Evolutionary conservation across 2,113 vertebrate genomes (phyloP).

Genomic region (Odobenus rosmarus): DNA sequence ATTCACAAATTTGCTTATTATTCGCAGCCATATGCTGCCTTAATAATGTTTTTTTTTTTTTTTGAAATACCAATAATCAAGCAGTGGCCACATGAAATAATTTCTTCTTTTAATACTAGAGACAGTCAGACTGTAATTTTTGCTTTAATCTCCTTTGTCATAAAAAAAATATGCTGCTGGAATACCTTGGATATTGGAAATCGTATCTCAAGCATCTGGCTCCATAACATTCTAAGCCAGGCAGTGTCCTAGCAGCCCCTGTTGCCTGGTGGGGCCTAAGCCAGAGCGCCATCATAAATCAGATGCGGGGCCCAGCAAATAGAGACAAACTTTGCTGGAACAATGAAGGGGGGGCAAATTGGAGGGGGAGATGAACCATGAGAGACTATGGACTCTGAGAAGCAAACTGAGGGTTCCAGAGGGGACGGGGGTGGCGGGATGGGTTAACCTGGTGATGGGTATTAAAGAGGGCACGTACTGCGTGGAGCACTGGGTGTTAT

Average conservation of each 20-base stretch:
- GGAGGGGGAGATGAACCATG: too few relatives aligned
- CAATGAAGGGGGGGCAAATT: too few relatives aligned
- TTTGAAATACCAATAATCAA: neutral
- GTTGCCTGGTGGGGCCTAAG: neutral
- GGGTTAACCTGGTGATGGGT: too few relatives aligned
- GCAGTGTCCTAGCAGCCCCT: too few relatives aligned
- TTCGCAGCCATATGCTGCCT: neutral
- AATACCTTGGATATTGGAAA: neutral
- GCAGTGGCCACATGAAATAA: neutral
- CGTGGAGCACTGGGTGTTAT: too few relatives aligned
- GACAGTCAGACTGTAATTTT: neutral
- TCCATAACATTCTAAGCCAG: neutral
- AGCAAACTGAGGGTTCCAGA: too few relatives aligned
- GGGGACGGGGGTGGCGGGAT: too few relatives aligned
- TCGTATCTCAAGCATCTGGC: neutral
- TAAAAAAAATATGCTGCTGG: neutral
- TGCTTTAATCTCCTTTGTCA: neutral
- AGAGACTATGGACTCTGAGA: too few relatives aligned
- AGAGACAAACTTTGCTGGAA: neutral
- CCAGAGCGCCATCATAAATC: neutral
- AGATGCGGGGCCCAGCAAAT: neutral
- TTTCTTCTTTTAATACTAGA: conserved; percentile 37
- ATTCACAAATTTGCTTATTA: neutral
- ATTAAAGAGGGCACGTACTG: too few relatives aligned
- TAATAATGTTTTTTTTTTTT: neutral